These are phyloP conservation scores for Caloenas nicobarica DNA, from an alignment of 2,113 vertebrate species.

Conservation along the genomic window DNA sequence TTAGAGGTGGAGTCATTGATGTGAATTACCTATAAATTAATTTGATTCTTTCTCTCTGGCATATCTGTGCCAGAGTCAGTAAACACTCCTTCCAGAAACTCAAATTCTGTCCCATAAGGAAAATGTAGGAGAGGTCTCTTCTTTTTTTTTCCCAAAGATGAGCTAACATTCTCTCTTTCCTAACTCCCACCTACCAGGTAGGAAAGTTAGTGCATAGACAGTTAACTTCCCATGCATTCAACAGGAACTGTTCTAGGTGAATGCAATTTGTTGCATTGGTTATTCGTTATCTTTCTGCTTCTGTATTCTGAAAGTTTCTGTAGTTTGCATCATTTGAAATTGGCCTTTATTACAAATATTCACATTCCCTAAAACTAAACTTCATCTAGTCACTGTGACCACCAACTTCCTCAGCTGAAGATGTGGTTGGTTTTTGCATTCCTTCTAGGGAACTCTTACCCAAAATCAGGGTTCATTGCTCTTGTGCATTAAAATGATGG, in stretches of 20 bases:
- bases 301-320: background rate
- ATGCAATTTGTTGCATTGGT: rapidly evolving
- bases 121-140: background rate
- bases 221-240: background rate
- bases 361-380: background rate
- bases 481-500: background rate
- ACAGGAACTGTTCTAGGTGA: background rate
- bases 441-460: background rate
- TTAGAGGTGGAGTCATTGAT: background rate
- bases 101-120: background rate
- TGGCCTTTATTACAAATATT: background rate
- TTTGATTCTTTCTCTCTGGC: background rate
- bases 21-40: background rate
- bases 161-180: background rate
- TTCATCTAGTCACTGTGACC: background rate
- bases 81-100: background rate
- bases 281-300: background rate
- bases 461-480: background rate
- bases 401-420: background rate
- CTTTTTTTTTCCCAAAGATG: background rate
- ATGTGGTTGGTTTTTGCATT: background rate
- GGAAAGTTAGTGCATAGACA: background rate
- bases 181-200: background rate
- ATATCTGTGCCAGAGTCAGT: background rate
- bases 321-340: background rate